Base-by-base conservation (phyloP, 2,888 invertebrate species). In the Allacma fusca region DNA sequence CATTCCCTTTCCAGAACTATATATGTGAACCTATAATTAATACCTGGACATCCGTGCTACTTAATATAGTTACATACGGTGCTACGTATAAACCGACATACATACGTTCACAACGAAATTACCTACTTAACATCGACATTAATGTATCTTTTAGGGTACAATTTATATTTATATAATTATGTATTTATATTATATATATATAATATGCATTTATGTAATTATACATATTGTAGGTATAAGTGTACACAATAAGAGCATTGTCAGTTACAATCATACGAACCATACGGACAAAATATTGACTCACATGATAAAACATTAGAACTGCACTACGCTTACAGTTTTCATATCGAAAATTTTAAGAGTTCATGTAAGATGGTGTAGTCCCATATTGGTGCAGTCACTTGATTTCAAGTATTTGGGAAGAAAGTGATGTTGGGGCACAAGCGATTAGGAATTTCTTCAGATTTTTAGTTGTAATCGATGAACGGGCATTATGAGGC, bases 1-100 rank as follows among this genome's bases (percentile, higher is more conserved):
- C 68, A 68, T 68, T 68, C 68, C 68, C 68, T 68, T 68, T 68
- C 34, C 34, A 68, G 34, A 68, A 34, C n/a, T 40, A 68, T 68
- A 13, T 40, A 68, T 29, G 28, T 34, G 16, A n/a, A 28, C 28
- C 19, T 40, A 19, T 5, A 68, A 28, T 29, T 67, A 67, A 34
- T 68, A 40, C 43, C n/a, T 68, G 34, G 68, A 68, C 68, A 40
- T 68, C 43, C 68, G 21, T 43, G 13, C 67, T 67, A 28, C 12
- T 16, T 12, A 50, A 50, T 50, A 65, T 28, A 65, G 13, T 50
- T 65, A 65, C 29, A 19, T 65, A 65, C 68, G 7, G 28, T 40
- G 23, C 68, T 68, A 68, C 40, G 40, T 68, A 68, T 40, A 68
- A 34, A 40, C 23, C 16, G 40, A 19, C 68, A 68, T 23, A 34